Percentiles rank a stretch among this genome's conserved stretches.
Evolutionary conservation across 2,888 invertebrate genomes (phyloP).

Genomic region (Cosmia pyralina): DNA sequence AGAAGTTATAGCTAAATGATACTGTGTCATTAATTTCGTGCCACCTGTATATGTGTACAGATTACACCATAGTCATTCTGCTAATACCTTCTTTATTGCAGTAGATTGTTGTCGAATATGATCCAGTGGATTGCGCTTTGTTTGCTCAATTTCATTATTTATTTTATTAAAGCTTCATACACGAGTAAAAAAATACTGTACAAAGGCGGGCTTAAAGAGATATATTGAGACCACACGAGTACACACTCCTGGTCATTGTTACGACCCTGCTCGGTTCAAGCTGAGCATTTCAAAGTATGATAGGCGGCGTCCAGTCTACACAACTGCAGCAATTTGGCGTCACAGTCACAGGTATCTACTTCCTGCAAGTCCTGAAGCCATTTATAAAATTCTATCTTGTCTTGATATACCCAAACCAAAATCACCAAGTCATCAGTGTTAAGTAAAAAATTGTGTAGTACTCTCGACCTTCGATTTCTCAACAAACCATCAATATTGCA

Average conservation of each 20-base stretch:
- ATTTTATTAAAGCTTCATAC: background rate
- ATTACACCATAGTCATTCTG: background rate
- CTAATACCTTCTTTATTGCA: background rate
- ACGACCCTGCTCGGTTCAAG: background rate
- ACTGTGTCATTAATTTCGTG: no score
- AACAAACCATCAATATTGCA: slow-evolving; percentile 19
- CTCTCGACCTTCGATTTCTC: slow-evolving; percentile 1
- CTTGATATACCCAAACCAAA: background rate
- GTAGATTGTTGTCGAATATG: background rate
- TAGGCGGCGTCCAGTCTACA: background rate
- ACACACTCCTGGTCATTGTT: background rate
- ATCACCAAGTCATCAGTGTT: no score
- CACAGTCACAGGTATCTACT: background rate
- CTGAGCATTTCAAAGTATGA: background rate
- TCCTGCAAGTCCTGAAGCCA: background rate
- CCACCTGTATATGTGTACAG: no score
- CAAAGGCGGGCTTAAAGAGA: background rate
- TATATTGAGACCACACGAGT: background rate
- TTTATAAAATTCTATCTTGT: background rate
- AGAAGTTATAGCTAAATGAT: no score
- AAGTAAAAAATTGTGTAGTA: background rate
- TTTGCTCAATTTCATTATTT: background rate
- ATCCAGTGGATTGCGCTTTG: background rate
- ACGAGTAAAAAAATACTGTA: background rate
- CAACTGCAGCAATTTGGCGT: background rate